Evolutionary conservation across 2,113 vertebrate genomes (phyloP).

Genomic region (Numenius arquata): DNA sequence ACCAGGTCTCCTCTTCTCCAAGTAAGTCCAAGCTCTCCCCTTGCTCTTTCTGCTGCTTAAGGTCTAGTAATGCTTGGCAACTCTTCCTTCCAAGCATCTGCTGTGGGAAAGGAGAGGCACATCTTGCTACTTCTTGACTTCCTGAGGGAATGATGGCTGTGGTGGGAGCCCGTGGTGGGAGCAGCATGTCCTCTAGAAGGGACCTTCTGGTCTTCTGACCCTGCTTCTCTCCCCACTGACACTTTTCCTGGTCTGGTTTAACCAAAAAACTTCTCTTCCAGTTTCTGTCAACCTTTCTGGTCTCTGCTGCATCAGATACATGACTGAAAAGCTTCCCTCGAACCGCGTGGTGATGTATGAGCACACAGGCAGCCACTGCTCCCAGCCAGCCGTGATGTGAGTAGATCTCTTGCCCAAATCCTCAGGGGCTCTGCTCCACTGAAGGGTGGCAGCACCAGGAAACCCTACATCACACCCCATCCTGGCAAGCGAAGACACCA

Average conservation of each 20-base stretch:
- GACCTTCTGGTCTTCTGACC: not conserved
- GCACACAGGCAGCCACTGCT: not conserved
- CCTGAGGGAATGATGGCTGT: not conserved
- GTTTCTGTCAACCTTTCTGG: not conserved
- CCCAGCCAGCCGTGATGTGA: not conserved
- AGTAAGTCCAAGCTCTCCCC: not conserved
- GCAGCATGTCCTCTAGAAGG: not conserved
- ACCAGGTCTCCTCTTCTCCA: not conserved
- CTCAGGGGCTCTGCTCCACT: not conserved
- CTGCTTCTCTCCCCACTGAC: not conserved
- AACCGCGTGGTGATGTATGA: not conserved
- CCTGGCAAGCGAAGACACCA: not conserved
- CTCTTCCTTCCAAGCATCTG: not conserved
- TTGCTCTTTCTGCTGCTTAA: not conserved
- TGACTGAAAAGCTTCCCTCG: rapidly evolving
- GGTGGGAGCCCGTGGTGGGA: not conserved
- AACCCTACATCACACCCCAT: not conserved
- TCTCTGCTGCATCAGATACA: not conserved
- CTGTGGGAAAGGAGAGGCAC: not conserved
- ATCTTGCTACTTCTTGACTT: not conserved
- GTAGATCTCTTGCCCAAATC: not conserved
- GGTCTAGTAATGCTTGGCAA: not conserved
- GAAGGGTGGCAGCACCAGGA: not conserved
- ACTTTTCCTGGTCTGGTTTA: not conserved
- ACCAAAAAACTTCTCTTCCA: constrained; percentile 21